phyloP scores from a whole-genome alignment of 1,140 invertebrate species.

The Sminthurinus signatus region DNA sequence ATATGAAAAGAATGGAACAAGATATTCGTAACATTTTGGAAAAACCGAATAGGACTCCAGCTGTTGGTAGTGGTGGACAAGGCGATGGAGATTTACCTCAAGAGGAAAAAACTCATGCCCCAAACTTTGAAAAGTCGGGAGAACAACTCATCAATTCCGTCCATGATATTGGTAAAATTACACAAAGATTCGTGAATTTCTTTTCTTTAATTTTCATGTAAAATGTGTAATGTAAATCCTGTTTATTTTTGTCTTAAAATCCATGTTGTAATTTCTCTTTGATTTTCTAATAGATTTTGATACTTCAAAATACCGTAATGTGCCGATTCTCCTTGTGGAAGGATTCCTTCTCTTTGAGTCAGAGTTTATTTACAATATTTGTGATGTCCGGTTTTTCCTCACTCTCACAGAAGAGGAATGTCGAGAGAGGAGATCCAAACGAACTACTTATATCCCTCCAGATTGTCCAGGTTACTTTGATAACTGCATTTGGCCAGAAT shows the following conservation, averaged over 20 bases:
- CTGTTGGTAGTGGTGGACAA: too few species aligned
- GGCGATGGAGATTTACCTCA: too few species aligned
- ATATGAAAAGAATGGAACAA: constrained; percentile 20
- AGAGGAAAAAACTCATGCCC: too few species aligned
- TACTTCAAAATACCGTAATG: constrained; percentile 29
- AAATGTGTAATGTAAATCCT: background rate
- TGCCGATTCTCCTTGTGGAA: constrained; percentile 36
- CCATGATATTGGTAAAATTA: constrained; percentile 20
- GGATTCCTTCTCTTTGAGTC: constrained; percentile 31
- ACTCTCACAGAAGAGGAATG: constrained; percentile 31
- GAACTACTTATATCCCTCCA: constrained; percentile 26
- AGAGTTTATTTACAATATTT: constrained; percentile 20
- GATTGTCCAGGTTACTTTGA: constrained; percentile 38
- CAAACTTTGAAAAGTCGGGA: constrained; percentile 26
- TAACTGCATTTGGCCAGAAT: constrained; percentile 35
- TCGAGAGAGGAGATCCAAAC: constrained; percentile 8
- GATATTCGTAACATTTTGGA: constrained; percentile 14
- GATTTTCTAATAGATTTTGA: constrained; percentile 27
- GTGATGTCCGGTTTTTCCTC: constrained; percentile 33
- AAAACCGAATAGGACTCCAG: background rate
- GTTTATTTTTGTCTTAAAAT: background rate
- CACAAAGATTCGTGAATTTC: background rate
- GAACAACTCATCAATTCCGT: constrained; percentile 18
- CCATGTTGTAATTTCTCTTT: background rate
- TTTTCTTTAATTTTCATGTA: background rate